Evolutionary conservation across 2,797 vertebrate species (phyloP).

Genomic region (Melanotaenia trifasciata): DNA sequence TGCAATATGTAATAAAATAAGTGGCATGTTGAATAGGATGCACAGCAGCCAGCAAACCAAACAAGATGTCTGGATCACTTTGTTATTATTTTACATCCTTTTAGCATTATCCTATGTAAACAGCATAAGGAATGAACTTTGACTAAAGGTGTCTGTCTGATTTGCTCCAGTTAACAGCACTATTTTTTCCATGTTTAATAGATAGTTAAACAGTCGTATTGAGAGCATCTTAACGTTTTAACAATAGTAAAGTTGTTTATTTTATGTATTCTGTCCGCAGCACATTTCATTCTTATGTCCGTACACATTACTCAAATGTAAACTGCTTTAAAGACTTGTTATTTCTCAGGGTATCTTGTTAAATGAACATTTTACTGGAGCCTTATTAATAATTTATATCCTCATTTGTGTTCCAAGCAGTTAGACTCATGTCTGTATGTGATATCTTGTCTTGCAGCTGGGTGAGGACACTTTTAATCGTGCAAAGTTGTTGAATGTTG

Average conservation of each 20-base stretch:
- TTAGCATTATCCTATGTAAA: no score
- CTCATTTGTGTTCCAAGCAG: neutral
- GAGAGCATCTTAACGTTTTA: neutral
- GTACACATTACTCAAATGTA: neutral
- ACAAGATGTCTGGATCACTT: neutral
- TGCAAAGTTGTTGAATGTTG: constrained; percentile 95
- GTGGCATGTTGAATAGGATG: neutral
- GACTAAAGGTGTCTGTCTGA: no score
- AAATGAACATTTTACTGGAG: constrained; percentile 1
- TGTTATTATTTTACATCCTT: neutral
- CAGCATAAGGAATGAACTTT: no score
- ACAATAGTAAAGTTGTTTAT: neutral
- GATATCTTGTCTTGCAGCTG: constrained; percentile 77
- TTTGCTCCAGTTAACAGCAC: no score
- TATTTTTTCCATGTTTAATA: no score
- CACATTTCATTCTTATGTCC: neutral
- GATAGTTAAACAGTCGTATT: neutral
- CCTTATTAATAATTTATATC: neutral
- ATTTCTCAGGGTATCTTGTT: neutral
- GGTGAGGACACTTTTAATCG: constrained; percentile 97
- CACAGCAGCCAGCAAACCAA: neutral
- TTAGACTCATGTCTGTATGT: neutral
- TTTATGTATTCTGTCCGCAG: neutral
- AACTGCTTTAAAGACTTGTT: neutral
- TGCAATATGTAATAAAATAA: no score